These are phyloP conservation scores for Aradophagus sp. DNA, from an alignment of 1,140 invertebrate genomes.

Conservation along the genomic window DNA sequence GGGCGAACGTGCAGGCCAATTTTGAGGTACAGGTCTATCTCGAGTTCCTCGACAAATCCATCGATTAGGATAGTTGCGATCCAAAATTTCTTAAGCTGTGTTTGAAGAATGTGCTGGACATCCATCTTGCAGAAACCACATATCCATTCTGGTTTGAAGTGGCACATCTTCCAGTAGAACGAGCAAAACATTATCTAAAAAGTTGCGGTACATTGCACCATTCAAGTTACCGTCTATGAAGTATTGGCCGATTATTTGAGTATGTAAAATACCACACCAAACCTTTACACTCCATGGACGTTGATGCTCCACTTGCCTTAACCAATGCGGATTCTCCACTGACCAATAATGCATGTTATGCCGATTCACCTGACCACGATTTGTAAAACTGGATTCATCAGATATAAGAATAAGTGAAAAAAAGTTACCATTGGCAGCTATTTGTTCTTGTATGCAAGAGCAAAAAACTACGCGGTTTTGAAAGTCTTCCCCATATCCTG, in stretches of 20 bases:
- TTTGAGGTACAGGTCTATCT: too few species aligned
- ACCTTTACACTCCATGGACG: slow-evolving; percentile 40
- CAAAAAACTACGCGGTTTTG: slow-evolving; percentile 21
- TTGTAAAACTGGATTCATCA: slow-evolving; percentile 23
- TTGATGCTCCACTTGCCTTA: slow-evolving; percentile 33
- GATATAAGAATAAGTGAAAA: slow-evolving; percentile 16
- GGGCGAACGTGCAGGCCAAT: too few species aligned
- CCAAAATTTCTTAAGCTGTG: too few species aligned
- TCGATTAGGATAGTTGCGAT: too few species aligned
- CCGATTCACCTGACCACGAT: slow-evolving; percentile 9
- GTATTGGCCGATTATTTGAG: slow-evolving; percentile 32
- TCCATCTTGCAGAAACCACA: too few species aligned
- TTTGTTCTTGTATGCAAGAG: slow-evolving; percentile 10
- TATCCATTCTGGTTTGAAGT: too few species aligned
- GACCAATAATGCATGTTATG: slow-evolving; percentile 32
- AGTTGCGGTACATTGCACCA: slow-evolving; percentile 25
- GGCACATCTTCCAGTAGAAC: too few species aligned
- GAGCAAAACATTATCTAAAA: slow-evolving; percentile 55
- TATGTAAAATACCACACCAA: slow-evolving; percentile 41
- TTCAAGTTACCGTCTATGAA: slow-evolving; percentile 20
- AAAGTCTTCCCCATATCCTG: slow-evolving; percentile 23
- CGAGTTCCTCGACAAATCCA: too few species aligned
- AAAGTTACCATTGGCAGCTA: slow-evolving; percentile 8
- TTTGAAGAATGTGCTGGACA: too few species aligned
- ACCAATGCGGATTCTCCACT: slow-evolving; percentile 12